Conservation (phyloP, 1,140 invertebrate species). For the Hypothenemus hampei region DNA sequence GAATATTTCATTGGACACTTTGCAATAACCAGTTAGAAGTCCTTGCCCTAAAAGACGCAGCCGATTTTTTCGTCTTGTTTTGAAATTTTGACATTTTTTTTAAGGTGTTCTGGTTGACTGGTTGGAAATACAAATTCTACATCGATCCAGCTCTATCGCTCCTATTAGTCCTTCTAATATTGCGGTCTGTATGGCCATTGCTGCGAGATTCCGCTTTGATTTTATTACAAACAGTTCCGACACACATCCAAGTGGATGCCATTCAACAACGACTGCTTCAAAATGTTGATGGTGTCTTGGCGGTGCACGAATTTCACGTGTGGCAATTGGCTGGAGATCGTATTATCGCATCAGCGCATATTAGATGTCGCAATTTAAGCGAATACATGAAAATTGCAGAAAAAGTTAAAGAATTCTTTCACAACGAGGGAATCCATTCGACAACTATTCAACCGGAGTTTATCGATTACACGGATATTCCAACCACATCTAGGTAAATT, state of each 20-base stretch:
- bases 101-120: slow-evolving; percentile 76
- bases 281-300: slow-evolving; percentile 83
- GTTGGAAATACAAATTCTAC: slow-evolving; percentile 78
- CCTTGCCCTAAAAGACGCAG: too few relatives aligned
- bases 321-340: slow-evolving; percentile 90
- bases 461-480: slow-evolving; percentile 57
- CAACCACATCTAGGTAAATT: slow-evolving; percentile 29
- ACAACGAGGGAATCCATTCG: slow-evolving; percentile 87
- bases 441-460: slow-evolving; percentile 95
- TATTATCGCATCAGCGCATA: slow-evolving; percentile 90
- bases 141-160: slow-evolving; percentile 92
- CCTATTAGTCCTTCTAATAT: slow-evolving; percentile 72
- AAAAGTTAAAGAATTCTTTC: slow-evolving; percentile 92
- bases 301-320: slow-evolving; percentile 92
- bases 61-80: too few relatives aligned
- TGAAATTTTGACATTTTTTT: slow-evolving; percentile 1
- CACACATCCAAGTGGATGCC: slow-evolving; percentile 86
- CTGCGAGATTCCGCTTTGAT: slow-evolving; percentile 84
- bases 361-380: slow-evolving; percentile 80
- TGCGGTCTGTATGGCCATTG: slow-evolving; percentile 81
- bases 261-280: slow-evolving; percentile 79
- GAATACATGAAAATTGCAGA: slow-evolving; percentile 91
- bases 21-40: too few relatives aligned
- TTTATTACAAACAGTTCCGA: slow-evolving; percentile 86
- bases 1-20: not conserved